Conservation (phyloP, 2,888 invertebrate genomes). For the Metalampra italica region DNA sequence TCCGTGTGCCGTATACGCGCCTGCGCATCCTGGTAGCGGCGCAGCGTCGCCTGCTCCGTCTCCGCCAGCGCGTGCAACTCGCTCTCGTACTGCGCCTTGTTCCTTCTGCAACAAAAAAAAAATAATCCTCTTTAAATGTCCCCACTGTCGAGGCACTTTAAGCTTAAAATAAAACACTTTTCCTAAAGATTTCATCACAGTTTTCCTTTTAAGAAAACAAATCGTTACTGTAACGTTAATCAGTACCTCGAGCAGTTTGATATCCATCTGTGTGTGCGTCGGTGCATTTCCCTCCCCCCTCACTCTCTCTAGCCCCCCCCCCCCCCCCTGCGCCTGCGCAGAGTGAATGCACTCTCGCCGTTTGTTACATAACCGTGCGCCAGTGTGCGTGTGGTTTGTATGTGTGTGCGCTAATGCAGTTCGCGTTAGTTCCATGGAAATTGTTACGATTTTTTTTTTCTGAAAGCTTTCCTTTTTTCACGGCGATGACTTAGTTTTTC, state of each 20-base stretch:
- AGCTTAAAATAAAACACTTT: no score
- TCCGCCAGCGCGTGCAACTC: conserved; percentile 83
- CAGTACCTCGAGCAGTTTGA: no score
- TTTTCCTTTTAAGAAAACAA: no score
- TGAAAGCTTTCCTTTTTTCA: neutral
- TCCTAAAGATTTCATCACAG: no score
- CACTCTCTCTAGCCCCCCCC: neutral
- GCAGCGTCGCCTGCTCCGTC: conserved; percentile 82
- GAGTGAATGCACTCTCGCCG: neutral
- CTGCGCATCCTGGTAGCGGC: conserved; percentile 82
- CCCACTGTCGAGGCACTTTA: no score
- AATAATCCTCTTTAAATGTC: neutral
- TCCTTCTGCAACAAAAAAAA: conserved; percentile 67
- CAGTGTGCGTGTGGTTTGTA: neutral
- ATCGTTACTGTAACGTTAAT: neutral
- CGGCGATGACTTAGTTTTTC: no score
- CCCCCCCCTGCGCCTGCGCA: neutral
- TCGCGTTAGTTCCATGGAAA: neutral
- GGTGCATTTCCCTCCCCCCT: neutral
- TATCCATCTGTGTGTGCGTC: neutral
- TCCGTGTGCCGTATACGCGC: conserved; percentile 82
- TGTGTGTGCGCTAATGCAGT: neutral
- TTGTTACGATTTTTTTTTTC: neutral
- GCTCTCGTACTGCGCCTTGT: conserved; percentile 86
- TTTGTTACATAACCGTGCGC: neutral